Evolutionary conservation across 2,888 invertebrate genomes (phyloP).

Genomic region (Tipula unca): DNA sequence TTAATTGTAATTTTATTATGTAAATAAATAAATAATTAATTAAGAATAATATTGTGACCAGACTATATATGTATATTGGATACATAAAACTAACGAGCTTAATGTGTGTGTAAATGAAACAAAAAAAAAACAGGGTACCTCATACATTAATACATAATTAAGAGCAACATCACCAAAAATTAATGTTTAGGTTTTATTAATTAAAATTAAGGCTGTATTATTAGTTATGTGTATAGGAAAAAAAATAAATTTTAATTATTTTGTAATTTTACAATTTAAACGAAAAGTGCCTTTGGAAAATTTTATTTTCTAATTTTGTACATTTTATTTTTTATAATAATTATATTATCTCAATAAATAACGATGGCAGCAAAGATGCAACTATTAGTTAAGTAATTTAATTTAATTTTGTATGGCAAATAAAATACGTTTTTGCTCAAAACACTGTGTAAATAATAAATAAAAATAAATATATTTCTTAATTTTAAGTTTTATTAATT

Average conservation of each 20-base stretch:
- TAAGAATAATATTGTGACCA: neutral
- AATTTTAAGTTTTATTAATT: neutral
- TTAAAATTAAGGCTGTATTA: neutral
- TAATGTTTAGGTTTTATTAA: neutral
- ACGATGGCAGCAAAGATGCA: neutral
- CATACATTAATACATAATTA: constrained; percentile 3
- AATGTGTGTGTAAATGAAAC: neutral
- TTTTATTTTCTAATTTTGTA: neutral
- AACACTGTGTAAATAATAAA: neutral
- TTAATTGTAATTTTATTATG: neutral
- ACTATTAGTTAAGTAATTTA: neutral
- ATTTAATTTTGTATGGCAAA: neutral
- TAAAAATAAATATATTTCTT: neutral
- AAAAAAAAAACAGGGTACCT: neutral
- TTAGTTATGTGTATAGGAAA: neutral
- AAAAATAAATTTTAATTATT: neutral
- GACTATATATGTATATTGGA: neutral
- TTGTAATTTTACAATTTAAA: neutral
- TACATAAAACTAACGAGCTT: neutral
- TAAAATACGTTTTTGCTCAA: neutral
- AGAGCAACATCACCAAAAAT: constrained; percentile 8
- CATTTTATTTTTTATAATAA: neutral
- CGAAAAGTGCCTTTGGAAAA: neutral
- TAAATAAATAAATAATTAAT: neutral
- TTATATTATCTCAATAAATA: neutral